Evolutionary conservation across 1,140 invertebrate species (phyloP).

Genomic region (Drosophila nikananu): DNA sequence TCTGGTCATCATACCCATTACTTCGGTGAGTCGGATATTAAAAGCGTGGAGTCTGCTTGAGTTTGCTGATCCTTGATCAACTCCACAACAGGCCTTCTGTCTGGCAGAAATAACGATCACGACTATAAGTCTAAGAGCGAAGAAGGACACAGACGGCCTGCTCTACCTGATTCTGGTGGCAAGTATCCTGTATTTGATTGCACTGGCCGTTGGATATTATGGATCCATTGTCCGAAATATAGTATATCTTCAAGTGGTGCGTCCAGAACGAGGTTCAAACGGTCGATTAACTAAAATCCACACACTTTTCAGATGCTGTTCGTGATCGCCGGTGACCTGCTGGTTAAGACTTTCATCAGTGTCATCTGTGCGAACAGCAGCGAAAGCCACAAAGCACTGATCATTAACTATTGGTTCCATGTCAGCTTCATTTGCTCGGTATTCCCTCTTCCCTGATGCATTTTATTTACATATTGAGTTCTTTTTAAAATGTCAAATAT

Average conservation of each 20-base stretch:
- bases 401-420: neutral
- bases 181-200: neutral
- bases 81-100: neutral
- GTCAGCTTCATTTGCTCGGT: neutral
- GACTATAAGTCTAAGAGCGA: no score
- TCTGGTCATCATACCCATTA: neutral
- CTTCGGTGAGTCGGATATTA: slow-evolving; percentile 28
- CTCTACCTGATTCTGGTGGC: neutral
- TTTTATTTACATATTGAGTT: neutral
- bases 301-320: slow-evolving; percentile 30
- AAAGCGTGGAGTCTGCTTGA: neutral
- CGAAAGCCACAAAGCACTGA: fast-evolving
- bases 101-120: neutral
- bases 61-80: neutral
- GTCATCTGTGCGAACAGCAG: neutral
- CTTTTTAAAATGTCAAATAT: neutral
- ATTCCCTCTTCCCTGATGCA: neutral
- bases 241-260: neutral
- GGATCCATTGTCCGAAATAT: neutral
- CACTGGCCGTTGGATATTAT: neutral
- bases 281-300: no score
- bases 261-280: neutral
- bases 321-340: slow-evolving; percentile 1
- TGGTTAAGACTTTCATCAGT: slow-evolving; percentile 26
- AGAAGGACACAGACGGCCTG: fast-evolving